Percentiles rank a stretch among this genome's conserved stretches.
Evolutionary conservation across 1,140 invertebrate species (phyloP).

Genomic region (Zophobas atratus): DNA sequence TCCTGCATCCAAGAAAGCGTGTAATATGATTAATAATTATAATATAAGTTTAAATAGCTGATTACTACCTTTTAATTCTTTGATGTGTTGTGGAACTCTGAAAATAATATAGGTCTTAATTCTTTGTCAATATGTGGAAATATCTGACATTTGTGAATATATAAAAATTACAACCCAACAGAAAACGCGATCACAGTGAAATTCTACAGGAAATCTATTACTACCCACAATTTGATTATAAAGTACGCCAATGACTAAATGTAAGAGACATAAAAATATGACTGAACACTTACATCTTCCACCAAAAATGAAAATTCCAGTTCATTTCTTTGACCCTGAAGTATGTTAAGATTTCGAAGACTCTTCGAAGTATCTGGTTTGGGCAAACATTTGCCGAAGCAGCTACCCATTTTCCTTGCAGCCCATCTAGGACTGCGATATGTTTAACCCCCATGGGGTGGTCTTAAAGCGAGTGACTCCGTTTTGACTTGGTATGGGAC

Average conservation of each 20-base stretch:
- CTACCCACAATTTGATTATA: too few species aligned
- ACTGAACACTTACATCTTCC: constrained; percentile 59
- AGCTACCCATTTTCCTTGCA: constrained; percentile 70
- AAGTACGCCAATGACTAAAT: too few species aligned
- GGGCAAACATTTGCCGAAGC: constrained; percentile 70
- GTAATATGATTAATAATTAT: constrained; percentile 49
- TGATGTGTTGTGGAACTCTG: constrained; percentile 47
- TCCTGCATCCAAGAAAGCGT: constrained; percentile 52
- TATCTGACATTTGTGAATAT: too few species aligned
- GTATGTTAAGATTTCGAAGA: constrained; percentile 56
- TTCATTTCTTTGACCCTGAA: constrained; percentile 54
- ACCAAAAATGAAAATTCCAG: constrained; percentile 63
- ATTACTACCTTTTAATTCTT: constrained; percentile 49
- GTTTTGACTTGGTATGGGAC: constrained; percentile 47
- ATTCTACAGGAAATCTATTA: too few species aligned
- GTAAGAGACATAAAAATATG: background rate
- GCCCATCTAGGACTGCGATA: constrained; percentile 64
- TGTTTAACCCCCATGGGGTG: constrained; percentile 64
- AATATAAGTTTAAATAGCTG: constrained; percentile 16
- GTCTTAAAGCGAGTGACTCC: constrained; percentile 54
- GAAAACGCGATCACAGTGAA: too few species aligned
- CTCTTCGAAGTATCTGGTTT: constrained; percentile 54
- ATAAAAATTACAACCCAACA: too few species aligned
- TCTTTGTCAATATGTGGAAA: too few species aligned
- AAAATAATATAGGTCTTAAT: background rate